phyloP scores from a whole-genome alignment of 2,888 invertebrate genomes.

The Conus canariensis region DNA sequence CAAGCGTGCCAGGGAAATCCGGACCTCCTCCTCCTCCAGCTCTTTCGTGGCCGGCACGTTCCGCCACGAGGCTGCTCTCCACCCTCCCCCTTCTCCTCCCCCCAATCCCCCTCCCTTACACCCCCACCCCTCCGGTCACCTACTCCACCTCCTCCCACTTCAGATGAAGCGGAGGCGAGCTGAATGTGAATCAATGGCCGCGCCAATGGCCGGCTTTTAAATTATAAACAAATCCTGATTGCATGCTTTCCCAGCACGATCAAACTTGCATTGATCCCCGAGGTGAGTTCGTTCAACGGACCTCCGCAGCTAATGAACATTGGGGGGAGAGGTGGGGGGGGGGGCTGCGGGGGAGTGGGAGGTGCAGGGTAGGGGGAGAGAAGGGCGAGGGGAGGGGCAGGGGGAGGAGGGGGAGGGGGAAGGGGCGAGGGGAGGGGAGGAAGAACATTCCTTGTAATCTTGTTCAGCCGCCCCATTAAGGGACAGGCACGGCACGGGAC shows the following conservation, averaged over 20 bases:
- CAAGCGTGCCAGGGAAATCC: not conserved
- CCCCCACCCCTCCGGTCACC: not conserved
- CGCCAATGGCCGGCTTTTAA: slow-evolving; percentile 38
- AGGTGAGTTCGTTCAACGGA: slow-evolving; percentile 36
- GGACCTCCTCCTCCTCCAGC: not conserved
- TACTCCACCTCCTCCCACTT: not conserved
- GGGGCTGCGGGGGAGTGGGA: not conserved
- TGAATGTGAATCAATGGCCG: slow-evolving; percentile 33
- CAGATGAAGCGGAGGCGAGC: slow-evolving; percentile 28
- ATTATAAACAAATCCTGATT: slow-evolving; percentile 42
- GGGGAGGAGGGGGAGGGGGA: not conserved
- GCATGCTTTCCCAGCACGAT: slow-evolving; percentile 24
- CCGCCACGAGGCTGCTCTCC: not conserved
- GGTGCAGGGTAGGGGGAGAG: not conserved
- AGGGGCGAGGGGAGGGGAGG: not conserved
- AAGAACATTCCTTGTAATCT: too few relatives aligned
- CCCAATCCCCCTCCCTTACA: too few relatives aligned
- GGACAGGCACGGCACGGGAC: too few relatives aligned
- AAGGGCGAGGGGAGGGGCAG: not conserved
- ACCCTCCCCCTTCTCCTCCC: not conserved
- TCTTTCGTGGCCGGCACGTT: not conserved
- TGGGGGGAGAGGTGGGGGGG: not conserved
- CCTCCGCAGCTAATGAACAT: slow-evolving; percentile 29
- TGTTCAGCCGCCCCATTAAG: too few relatives aligned
- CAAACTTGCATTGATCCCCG: slow-evolving; percentile 19